Base-by-base conservation (phyloP, 2,888 invertebrate species). In the Synanthedon andrenaeformis region DNA sequence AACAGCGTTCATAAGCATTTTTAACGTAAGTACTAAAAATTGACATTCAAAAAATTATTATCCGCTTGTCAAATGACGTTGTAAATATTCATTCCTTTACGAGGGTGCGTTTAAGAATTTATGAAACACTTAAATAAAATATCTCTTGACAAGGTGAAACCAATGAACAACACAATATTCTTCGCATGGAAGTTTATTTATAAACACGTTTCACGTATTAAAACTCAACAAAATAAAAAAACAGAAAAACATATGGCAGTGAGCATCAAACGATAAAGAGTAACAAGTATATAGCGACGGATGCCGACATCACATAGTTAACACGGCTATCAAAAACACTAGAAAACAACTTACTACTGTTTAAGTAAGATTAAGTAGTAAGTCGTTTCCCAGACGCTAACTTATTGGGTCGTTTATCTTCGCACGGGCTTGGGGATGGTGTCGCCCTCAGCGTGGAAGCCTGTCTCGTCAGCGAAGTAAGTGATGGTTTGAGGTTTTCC, bases 391-490 rank as follows among this genome's bases (percentile, higher is more conserved):
- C 13, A 35, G 41, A 5, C 41, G 10, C n/a, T 14, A 35, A 41
- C n/a, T 11, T 13, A 35, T 51, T 28, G n/a, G 6, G 12, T 51
- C 12, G 23, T 51, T 51, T 28, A 51, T 28, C 35, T 17, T 51
- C 41, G 54, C 80, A 52, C 85, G 50, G 82, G 72, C 51, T 89
- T 89, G 52, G 92, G 92, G 65, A 92, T 72, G 72, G 91, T 90
- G 0, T 83, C 82, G 50, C 92, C 91, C 51, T 89, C 86, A 1
- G 91, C 88, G 58, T 88, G 89, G 88, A 80, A 92, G 57, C 92
- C 92, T 59, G 74, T 89, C 73, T 91, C 91, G 61, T 92, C 91
- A 51, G 91, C 91, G 56, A 67, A 70, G 78, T 91, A 92, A 52
- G 67, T 84, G 60, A 91, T 59, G 35, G 70, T 66, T 59, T 89